Percentiles rank a stretch among this genome's conserved stretches.
Conservation (phyloP, 2,797 vertebrate genomes). For the Taeniopygia guttata region DNA sequence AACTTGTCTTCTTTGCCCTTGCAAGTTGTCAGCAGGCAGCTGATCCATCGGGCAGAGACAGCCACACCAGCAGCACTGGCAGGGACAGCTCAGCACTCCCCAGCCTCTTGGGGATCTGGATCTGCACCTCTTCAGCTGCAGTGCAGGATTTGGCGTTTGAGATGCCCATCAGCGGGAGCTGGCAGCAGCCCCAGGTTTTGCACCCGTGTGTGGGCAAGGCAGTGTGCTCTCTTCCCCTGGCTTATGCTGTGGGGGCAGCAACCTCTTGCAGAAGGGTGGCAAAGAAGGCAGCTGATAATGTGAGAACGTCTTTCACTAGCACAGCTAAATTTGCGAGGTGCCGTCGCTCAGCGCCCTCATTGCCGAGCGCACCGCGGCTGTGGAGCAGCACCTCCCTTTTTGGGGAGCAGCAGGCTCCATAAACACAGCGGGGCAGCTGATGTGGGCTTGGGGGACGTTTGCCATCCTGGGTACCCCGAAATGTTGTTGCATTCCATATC, state of each 20-base stretch:
- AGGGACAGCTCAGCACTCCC: neutral
- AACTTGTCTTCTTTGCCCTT: neutral
- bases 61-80: rapidly evolving
- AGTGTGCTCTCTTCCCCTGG: neutral
- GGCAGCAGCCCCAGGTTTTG: neutral
- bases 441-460: neutral
- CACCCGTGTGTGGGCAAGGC: neutral
- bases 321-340: neutral
- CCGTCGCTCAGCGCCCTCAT: neutral
- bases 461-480: neutral
- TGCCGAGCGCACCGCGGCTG: neutral
- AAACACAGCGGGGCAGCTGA: neutral
- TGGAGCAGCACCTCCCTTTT: neutral
- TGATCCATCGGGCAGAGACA: neutral
- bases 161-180: neutral
- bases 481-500: neutral
- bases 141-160: neutral
- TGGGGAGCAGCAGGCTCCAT: rapidly evolving
- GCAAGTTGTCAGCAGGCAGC: neutral
- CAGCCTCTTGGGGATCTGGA: neutral
- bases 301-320: neutral
- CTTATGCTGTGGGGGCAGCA: neutral
- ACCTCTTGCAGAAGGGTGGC: neutral
- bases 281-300: neutral
- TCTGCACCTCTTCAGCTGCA: neutral